These are phyloP conservation scores for Ciconia boyciana DNA, from an alignment of 2,113 vertebrate species.

Conservation along the genomic window DNA sequence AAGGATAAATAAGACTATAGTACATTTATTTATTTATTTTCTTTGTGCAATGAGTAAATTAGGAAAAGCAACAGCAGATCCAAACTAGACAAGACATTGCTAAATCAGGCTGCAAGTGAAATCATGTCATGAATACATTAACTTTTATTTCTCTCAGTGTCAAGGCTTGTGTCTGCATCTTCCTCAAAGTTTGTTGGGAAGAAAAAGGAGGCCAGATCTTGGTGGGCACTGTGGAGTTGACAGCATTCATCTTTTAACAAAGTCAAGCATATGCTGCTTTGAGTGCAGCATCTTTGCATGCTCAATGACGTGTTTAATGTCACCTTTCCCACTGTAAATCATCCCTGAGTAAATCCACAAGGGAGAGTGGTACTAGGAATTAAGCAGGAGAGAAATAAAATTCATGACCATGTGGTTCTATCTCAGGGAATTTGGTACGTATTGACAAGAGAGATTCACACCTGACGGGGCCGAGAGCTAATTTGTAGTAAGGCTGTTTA, in stretches of 20 bases:
- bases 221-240: conserved; percentile 60
- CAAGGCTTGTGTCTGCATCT: conserved; percentile 52
- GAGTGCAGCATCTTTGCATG: conserved; percentile 75
- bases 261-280: conserved; percentile 69
- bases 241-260: conserved; percentile 73
- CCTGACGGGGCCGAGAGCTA: conserved; percentile 67
- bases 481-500: conserved; percentile 63
- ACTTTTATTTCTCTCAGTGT: conserved; percentile 65
- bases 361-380: conserved; percentile 71
- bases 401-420: conserved; percentile 70
- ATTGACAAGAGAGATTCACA: conserved; percentile 70
- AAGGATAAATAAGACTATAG: conserved; percentile 80
- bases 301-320: conserved; percentile 78
- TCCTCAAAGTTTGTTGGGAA: conserved; percentile 61
- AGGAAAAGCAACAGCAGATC: conserved; percentile 66
- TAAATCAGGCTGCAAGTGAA: conserved; percentile 73
- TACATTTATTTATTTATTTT: conserved; percentile 80
- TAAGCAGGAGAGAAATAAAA: conserved; percentile 70
- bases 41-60: conserved; percentile 75
- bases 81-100: conserved; percentile 70
- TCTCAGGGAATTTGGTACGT: conserved; percentile 66
- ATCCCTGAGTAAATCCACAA: conserved; percentile 72
- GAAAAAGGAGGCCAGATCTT: conserved; percentile 56
- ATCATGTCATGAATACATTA: conserved; percentile 63
- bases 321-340: conserved; percentile 77